Base-by-base conservation (phyloP, 2,888 invertebrate species). In the Synergus japonicus region DNA sequence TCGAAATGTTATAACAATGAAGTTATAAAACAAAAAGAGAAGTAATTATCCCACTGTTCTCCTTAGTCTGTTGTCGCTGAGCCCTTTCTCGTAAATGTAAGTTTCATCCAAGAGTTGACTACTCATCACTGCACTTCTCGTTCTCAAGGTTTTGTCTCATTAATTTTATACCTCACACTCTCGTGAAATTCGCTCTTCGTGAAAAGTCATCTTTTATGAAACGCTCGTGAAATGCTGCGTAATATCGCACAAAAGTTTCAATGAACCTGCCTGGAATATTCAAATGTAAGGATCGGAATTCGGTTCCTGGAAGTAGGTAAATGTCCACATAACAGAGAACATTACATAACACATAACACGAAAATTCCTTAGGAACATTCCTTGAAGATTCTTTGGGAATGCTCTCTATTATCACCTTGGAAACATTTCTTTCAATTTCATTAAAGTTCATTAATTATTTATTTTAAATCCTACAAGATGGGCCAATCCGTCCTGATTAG, bases 161-260 rank as follows among this genome's bases (percentile, higher is more conserved):
- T 69, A 69, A 69, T 69, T 69, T 69, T 46, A 44, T 69, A 46
- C 46, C 46, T 69, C 46, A 69, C 29, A 49, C 67, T 69, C 67
- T 69, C 67, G 13, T 15, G 46, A 49, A 49, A 69, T 46, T 69
- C 46, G 44, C 29, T 46, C 2, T n/a, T 69, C 8, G 46, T 22
- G 46, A 69, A 46, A 46, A 69, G 29, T 44, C 67, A 69, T 49
- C 29, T 54, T 54, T 54, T 15, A 69, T 69, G 46, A 69, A 46
- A 69, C 9, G 29, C 9, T 29, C 29, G 3, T 29, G 29, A 29
- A 29, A 29, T 29, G 29, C 29, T 29, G 29, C 29, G 29, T 29
- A 29, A 29, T 29, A 29, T 29, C 29, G 29, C 29, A 29, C 29
- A 29, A 29, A 29, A 29, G 29, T 29, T 29, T 29, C 29, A 29